A percentile compares a stretch with the other conserved stretches of the same genome.
phyloP scores from a whole-genome alignment of 2,888 invertebrate species.

The Drosophila recens region DNA sequence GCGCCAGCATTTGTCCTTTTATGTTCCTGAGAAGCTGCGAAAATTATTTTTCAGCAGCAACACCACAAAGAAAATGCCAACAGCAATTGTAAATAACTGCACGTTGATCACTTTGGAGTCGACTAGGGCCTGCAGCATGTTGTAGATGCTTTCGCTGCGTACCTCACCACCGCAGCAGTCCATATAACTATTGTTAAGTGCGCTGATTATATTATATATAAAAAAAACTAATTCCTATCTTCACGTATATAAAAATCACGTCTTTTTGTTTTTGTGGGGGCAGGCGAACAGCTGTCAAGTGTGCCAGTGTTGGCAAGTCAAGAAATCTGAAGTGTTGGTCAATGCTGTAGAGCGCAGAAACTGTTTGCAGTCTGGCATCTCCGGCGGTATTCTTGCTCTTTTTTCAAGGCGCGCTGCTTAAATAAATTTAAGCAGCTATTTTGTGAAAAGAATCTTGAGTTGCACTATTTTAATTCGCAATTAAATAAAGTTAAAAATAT shows the following conservation, averaged over 20 bases:
- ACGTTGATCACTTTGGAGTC: conserved; percentile 84
- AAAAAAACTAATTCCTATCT: conserved; percentile 43
- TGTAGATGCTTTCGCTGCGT: conserved; percentile 81
- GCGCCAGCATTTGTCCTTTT: conserved; percentile 31
- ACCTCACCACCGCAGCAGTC: conserved; percentile 82
- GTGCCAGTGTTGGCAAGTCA: conserved; percentile 24
- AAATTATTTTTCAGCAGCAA: conserved; percentile 83
- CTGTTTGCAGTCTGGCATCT: conserved; percentile 2
- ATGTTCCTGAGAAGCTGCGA: conserved; percentile 81
- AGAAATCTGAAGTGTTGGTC: conserved; percentile 30
- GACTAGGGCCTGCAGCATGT: conserved; percentile 82
- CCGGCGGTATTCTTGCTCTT: background rate
- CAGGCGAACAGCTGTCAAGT: conserved; percentile 42
- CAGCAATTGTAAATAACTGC: conserved; percentile 83
- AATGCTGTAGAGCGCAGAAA: background rate
- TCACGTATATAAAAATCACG: conserved; percentile 37
- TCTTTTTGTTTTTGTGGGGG: conserved; percentile 32
- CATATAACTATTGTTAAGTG: conserved; percentile 64
- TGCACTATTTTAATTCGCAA: too few species aligned
- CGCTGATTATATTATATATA: conserved; percentile 12
- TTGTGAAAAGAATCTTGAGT: background rate
- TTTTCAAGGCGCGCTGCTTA: background rate
- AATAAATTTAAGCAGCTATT: background rate
- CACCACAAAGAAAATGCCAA: conserved; percentile 83
- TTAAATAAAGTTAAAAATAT: too few species aligned